phyloP scores from a whole-genome alignment of 2,113 vertebrate species.

The Ophthalmotilapia sp. region DNA sequence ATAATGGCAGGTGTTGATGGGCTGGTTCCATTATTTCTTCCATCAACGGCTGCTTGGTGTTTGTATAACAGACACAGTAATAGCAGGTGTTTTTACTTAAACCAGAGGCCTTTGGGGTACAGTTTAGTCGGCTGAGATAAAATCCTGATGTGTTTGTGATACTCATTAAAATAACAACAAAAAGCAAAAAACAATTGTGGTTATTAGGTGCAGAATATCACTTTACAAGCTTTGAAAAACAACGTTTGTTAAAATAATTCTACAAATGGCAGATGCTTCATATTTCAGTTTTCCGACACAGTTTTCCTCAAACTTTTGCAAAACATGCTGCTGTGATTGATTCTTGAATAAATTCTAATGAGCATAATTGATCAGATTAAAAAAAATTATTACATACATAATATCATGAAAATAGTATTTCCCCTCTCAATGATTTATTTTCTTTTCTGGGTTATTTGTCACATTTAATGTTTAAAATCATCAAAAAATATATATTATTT shows the following conservation, averaged over 20 bases:
- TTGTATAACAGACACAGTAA: constrained; percentile 4
- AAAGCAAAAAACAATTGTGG: background rate
- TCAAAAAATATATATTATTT: background rate
- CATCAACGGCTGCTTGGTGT: constrained; percentile 28
- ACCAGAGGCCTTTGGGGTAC: background rate
- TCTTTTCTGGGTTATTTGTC: background rate
- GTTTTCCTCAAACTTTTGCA: background rate
- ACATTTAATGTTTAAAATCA: background rate
- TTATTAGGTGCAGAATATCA: background rate
- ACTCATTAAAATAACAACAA: background rate
- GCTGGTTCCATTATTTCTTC: constrained; percentile 39
- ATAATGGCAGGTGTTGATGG: constrained; percentile 45
- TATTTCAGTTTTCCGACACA: background rate
- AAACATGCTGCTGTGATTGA: background rate
- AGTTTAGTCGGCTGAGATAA: background rate
- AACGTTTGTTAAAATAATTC: background rate
- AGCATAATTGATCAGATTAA: background rate
- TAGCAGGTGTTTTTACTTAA: constrained; percentile 1
- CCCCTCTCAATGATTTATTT: background rate
- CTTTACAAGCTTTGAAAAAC: background rate
- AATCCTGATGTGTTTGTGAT: background rate
- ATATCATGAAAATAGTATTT: background rate
- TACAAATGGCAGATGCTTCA: background rate
- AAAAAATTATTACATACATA: background rate
- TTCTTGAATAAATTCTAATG: background rate